Conservation (phyloP, 2,113 vertebrate species). For the Petrocephalus zakoni region DNA sequence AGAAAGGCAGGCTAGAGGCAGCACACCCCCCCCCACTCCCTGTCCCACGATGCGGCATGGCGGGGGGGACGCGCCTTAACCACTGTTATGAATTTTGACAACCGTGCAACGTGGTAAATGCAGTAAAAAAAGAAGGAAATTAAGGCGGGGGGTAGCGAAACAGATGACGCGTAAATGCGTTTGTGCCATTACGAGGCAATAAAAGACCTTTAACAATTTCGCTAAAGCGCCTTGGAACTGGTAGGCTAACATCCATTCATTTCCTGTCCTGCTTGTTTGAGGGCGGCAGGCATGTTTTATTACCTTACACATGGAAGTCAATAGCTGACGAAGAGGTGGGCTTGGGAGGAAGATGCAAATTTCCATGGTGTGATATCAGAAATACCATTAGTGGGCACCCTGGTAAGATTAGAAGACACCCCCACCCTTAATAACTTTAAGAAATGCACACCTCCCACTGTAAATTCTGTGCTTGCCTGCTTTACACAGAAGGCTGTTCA, state of each 20-base stretch:
- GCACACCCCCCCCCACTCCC: neutral
- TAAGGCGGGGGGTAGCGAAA: neutral
- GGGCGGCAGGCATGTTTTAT: neutral
- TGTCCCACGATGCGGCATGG: neutral
- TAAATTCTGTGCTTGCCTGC: neutral
- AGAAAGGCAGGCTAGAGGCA: neutral
- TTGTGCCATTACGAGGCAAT: neutral
- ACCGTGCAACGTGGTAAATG: neutral
- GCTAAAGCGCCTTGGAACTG: neutral
- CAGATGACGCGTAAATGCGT: neutral
- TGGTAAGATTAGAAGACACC: neutral
- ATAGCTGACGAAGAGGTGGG: neutral
- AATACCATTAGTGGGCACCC: neutral
- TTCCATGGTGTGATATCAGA: neutral
- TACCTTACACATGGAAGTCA: neutral
- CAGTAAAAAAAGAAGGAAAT: neutral
- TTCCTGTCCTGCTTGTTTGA: neutral
- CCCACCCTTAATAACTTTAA: neutral
- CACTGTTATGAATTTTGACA: slow-evolving; percentile 13
- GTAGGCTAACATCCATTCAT: neutral
- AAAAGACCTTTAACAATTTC: neutral
- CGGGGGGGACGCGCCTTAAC: neutral
- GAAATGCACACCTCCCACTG: neutral
- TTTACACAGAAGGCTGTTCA: neutral
- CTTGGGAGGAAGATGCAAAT: neutral